Base-by-base conservation (phyloP, 2,888 invertebrate genomes). In the Hirtodrosophila trivittata region DNA sequence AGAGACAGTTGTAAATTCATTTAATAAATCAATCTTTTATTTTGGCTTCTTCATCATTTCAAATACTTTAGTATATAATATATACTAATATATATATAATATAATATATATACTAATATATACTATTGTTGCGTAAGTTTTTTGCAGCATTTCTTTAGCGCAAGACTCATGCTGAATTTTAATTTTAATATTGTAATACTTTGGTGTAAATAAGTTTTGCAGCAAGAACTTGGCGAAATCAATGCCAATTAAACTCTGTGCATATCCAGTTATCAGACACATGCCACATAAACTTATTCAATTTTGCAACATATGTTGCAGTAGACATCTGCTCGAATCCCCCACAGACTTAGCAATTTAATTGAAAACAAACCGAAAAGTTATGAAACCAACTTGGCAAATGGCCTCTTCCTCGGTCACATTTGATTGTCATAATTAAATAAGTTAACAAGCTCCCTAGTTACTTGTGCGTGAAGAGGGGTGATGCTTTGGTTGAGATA, bases 341-440 rank as follows among this genome's bases (percentile, higher is more conserved):
- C 16, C 28, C 32, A 38, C 5, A 49, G 28, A 52, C 28, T 42
- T 50, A 45, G 33, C 45, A 67, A 10, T 58, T 47, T 52, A 71
- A 62, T 66, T 62, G 63, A 59, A 73, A 68, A 39, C 52, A 63
- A 52, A 47, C 52, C 63, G 35, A 52, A 55, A 62, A 66, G 57
- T 66, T 72, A 52, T 56, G 50, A 25, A 46, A 51, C 35, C 38
- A 47, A 57, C 25, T 43, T 46, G 57, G 37, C 49, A 71, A 56
- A 35, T 41, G 58, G 58, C 38, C 42, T 13, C 9, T 13, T 16
- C 18, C 8, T 46, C 13, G 62, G 54, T 13, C 41, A 28, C 52
- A 75, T 70, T 73, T 66, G 66, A 75, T 70, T 66, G 70, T 66
- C 63, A 63, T 70, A 66, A 75, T 75, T 75, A 63, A 75, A 75